These are phyloP conservation scores for Perithous albicinctus DNA, from an alignment of 2,888 invertebrate species.

Conservation along the genomic window DNA sequence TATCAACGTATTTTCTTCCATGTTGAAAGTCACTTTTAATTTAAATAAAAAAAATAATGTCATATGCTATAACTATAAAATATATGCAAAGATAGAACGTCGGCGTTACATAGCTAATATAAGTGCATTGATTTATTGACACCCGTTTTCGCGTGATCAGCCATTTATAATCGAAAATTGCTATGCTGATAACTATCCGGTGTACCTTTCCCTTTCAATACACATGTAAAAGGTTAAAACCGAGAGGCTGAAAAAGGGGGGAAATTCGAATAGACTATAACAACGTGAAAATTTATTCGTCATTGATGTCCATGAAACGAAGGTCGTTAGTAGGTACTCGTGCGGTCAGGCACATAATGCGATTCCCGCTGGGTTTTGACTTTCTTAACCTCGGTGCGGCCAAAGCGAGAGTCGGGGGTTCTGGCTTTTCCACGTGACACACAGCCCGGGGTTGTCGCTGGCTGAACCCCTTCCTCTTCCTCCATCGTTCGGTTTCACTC, in stretches of 20 bases:
- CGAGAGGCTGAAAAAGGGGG: conserved; percentile 18
- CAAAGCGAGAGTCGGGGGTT: conserved; percentile 55
- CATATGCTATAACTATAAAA: too few relatives aligned
- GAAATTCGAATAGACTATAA: conserved; percentile 41
- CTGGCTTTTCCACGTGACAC: conserved; percentile 77
- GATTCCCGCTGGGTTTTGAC: conserved; percentile 69
- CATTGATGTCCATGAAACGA: conserved; percentile 67
- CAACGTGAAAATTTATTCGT: conserved; percentile 66
- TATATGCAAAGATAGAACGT: background rate
- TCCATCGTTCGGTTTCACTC: conserved; percentile 68
- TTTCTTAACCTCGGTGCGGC: conserved; percentile 70
- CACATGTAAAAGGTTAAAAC: conserved; percentile 6
- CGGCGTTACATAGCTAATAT: background rate
- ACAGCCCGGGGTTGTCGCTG: conserved; percentile 63
- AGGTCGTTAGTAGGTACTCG: conserved; percentile 69
- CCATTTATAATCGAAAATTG: background rate
- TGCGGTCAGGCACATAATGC: conserved; percentile 70
- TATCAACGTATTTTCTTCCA: too few relatives aligned
- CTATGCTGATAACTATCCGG: background rate
- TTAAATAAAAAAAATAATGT: too few relatives aligned
- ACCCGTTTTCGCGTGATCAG: background rate
- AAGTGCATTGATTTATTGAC: background rate
- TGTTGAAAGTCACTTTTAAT: too few relatives aligned
- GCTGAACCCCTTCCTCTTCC: conserved; percentile 68
- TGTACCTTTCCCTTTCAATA: background rate